Base-by-base conservation (phyloP, 2,113 vertebrate genomes). In the Lepus americanus region DNA sequence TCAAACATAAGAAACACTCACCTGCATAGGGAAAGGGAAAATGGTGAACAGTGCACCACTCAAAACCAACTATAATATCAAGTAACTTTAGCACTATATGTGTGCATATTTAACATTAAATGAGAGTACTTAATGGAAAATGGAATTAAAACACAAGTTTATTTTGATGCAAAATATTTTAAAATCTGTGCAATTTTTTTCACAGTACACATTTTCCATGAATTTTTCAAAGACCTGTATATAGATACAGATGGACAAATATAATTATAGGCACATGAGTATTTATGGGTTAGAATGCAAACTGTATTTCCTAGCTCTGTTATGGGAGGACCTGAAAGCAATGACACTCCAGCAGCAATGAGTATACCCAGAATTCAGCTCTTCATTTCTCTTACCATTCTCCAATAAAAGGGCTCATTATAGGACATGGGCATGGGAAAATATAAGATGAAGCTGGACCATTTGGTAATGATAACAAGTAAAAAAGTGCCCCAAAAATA, bases 1-100 rank as follows among this genome's bases (percentile, higher is more conserved):
- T 74, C 84, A 94, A 94, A 6, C 19, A 44, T 23, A 51, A 94
- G 69, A 80, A 72, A 87, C 44, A 66, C 53, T 67, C 3, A 69
- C n/a, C 49, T 69, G 85, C 20, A 17, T 9, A 67, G 23, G 33
- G n/a, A 76, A 74, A 10, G 27, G 25, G 33, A 61, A 95, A 76
- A 61, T 55, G 8, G 12, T 92, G 25, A 95, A 80, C n/a, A 90
- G 14, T 51, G 17, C 53, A 80, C 6, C 36, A 80, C 4, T 25
- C 51, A 44, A 61, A 25, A 59, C 10, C 81, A 84, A 90, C 6
- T 63, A 9, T 63, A 77, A 79, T 12, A 73, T 66, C 17, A 70
- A 63, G 61, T 39, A 25, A 85, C 90, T 55, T 96, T 33, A 86
- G 66, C n/a, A 69, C 3, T 66, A 81, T 67, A 36, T 25, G 1